phyloP scores from a whole-genome alignment of 2,888 invertebrate genomes.

The Drosophila hamatofila region DNA sequence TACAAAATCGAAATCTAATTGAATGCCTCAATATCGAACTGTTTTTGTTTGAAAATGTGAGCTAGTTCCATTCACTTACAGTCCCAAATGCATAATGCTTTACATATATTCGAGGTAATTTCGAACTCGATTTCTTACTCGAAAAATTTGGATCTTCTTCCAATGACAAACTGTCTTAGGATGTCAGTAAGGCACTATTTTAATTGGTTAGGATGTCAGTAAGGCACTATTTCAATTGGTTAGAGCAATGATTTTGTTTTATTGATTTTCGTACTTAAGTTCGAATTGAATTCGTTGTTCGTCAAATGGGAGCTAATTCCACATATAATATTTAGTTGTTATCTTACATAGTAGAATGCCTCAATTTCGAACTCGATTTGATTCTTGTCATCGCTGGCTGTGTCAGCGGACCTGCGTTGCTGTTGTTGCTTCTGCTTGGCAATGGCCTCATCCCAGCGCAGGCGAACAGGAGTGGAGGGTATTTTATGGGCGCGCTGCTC shows the following conservation, averaged over 20 bases:
- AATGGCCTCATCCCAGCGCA: constrained; percentile 73
- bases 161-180: neutral
- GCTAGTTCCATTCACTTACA: neutral
- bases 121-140: neutral
- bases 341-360: constrained; percentile 84
- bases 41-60: neutral
- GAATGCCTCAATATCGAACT: neutral
- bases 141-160: too few species aligned
- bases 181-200: too few species aligned
- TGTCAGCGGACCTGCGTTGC: constrained; percentile 69
- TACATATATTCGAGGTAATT: neutral
- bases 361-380: constrained; percentile 84
- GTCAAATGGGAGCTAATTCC: neutral
- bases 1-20: too few species aligned
- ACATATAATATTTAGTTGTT: neutral
- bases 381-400: constrained; percentile 77
- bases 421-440: constrained; percentile 71
- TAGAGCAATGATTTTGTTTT: too few species aligned
- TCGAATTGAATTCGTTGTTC: neutral
- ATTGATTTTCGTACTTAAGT: neutral
- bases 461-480: constrained; percentile 69
- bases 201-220: too few species aligned
- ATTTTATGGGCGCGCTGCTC: constrained; percentile 61
- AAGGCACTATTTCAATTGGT: too few species aligned
- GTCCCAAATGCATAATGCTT: too few species aligned